Evolutionary conservation across 2,797 vertebrate genomes (phyloP).

Genomic region (Mus caroli): DNA sequence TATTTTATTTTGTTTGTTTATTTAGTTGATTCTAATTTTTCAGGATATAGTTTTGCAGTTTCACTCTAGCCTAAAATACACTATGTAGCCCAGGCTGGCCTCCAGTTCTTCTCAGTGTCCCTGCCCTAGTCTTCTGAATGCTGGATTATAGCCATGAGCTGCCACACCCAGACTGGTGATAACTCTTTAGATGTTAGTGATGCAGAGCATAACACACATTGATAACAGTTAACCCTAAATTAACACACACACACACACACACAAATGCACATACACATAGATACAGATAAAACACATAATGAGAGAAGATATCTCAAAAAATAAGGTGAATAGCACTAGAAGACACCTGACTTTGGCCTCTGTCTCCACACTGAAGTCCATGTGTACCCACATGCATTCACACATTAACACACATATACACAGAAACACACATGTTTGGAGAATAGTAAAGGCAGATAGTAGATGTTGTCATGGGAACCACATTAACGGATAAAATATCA

Average conservation of each 20-base stretch:
- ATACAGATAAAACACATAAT: background rate
- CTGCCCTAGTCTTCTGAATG: background rate
- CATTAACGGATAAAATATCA: background rate
- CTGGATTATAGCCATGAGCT: background rate
- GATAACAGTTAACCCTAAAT: no score
- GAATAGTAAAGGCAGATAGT: conserved; percentile 30
- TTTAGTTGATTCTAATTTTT: background rate
- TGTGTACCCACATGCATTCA: background rate
- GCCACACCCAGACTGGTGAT: background rate
- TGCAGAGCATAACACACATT: background rate
- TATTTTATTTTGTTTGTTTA: background rate
- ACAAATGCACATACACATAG: background rate
- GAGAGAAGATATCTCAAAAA: background rate
- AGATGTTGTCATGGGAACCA: conserved; percentile 17
- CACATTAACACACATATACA: no score
- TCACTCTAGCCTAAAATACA: background rate
- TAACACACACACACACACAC: background rate
- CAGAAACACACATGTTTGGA: background rate
- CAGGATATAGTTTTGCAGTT: background rate
- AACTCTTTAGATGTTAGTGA: background rate
- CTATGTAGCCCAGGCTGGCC: background rate
- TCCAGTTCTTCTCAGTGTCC: background rate
- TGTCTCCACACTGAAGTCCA: background rate
- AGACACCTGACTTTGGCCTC: background rate
- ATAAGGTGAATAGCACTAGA: background rate